phyloP scores from a whole-genome alignment of 2,888 invertebrate genomes.

The Neoaliturus tenellus region DNA sequence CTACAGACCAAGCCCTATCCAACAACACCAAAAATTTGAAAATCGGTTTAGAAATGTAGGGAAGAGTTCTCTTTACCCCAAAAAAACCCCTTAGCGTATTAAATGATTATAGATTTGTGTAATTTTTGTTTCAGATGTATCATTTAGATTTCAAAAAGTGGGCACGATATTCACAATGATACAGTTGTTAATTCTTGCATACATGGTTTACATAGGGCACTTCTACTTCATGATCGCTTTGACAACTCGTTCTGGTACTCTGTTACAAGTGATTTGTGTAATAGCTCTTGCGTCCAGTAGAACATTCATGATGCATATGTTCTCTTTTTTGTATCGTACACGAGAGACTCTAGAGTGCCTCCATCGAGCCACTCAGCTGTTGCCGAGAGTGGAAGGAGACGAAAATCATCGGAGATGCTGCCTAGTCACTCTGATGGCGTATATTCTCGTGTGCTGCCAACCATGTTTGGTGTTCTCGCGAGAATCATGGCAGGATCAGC shows the following conservation, averaged over 20 bases:
- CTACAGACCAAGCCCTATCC: too few relatives aligned
- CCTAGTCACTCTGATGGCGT: background rate
- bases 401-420: background rate
- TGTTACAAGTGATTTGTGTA: slow-evolving; percentile 3
- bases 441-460: background rate
- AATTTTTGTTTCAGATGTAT: background rate
- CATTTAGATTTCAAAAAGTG: background rate
- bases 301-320: background rate
- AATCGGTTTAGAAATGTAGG: too few relatives aligned
- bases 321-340: background rate
- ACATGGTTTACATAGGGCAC: background rate
- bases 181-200: background rate
- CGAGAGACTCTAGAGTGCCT: background rate
- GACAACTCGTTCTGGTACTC: background rate
- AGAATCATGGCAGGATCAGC: background rate
- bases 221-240: background rate
- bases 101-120: background rate
- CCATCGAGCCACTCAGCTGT: background rate
- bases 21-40: too few relatives aligned
- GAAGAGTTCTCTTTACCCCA: too few relatives aligned
- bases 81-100: too few relatives aligned
- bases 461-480: background rate
- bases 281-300: background rate
- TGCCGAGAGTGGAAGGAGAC: background rate
- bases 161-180: background rate